Percentiles rank a stretch among this genome's conserved stretches.
Conservation (phyloP, 2,797 vertebrate species). For the Labroides dimidiatus region DNA sequence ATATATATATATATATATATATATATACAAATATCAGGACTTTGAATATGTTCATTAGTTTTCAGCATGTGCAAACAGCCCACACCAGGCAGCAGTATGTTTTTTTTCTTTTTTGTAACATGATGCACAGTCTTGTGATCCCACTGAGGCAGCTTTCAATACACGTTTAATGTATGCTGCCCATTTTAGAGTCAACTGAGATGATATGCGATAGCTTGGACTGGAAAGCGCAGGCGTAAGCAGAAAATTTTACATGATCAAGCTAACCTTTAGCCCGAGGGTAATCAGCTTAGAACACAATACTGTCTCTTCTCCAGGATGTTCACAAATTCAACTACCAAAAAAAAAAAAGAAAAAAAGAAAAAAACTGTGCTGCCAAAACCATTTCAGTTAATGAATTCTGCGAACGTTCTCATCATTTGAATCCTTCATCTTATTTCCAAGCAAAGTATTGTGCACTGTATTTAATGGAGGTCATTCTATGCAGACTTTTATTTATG, state of each 20-base stretch:
- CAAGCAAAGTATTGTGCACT: neutral
- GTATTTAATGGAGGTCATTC: neutral
- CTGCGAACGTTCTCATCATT: neutral
- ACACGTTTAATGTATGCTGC: constrained; percentile 61
- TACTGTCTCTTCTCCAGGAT: neutral
- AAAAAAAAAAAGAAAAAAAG: no score
- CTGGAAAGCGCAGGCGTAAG: constrained; percentile 67
- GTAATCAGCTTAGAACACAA: constrained; percentile 41
- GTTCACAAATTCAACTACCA: constrained; percentile 21
- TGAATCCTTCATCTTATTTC: neutral
- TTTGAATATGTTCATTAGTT: constrained; percentile 29
- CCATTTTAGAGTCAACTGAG: constrained; percentile 56
- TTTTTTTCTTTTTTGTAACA: constrained; percentile 29
- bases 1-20: neutral
- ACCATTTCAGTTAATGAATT: neutral
- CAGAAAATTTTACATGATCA: constrained; percentile 59
- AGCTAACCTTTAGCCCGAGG: constrained; percentile 39
- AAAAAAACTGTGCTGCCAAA: neutral
- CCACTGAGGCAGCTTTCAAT: constrained; percentile 49
- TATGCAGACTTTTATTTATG: neutral
- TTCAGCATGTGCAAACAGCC: constrained; percentile 16
- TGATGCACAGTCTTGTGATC: constrained; percentile 16
- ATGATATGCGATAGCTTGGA: constrained; percentile 48
- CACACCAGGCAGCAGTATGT: constrained; percentile 19
- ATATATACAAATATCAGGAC: constrained; percentile 22